Percentiles rank a stretch among this genome's conserved stretches.
These are phyloP conservation scores for Sciurus niger DNA, from an alignment of 2,113 vertebrate genomes.

Conservation along the genomic window DNA sequence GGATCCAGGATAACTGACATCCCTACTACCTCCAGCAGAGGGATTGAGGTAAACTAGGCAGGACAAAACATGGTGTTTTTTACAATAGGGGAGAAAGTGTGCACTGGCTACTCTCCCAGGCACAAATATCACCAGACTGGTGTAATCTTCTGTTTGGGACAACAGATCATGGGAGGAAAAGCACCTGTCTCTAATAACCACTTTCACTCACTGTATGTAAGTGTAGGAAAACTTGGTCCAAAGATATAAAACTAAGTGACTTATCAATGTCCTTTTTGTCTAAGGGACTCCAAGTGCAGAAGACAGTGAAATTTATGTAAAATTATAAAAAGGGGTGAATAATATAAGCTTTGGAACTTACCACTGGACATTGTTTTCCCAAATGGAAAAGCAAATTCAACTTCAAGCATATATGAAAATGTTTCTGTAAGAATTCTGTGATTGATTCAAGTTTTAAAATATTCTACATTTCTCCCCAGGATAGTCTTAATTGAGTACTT, in stretches of 20 bases:
- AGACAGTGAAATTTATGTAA: background rate
- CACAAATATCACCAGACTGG: background rate
- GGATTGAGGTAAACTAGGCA: background rate
- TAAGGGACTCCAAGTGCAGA: background rate
- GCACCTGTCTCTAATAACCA: background rate
- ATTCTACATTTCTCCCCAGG: background rate
- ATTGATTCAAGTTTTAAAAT: background rate
- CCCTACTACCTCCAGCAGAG: background rate
- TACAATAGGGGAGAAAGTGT: background rate
- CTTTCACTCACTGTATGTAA: background rate
- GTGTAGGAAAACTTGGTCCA: background rate
- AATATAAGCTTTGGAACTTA: background rate
- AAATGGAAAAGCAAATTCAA: background rate
- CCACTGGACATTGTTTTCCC: background rate
- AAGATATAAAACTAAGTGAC: background rate
- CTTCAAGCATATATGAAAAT: background rate
- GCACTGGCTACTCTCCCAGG: background rate
- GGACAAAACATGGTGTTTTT: background rate
- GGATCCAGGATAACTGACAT: background rate
- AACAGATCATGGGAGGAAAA: background rate
- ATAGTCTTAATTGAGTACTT: background rate
- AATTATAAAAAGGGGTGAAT: background rate
- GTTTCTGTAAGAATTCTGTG: background rate
- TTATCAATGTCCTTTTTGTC: background rate
- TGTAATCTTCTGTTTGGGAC: background rate